phyloP scores from a whole-genome alignment of 2,888 invertebrate species.

The Actias luna region DNA sequence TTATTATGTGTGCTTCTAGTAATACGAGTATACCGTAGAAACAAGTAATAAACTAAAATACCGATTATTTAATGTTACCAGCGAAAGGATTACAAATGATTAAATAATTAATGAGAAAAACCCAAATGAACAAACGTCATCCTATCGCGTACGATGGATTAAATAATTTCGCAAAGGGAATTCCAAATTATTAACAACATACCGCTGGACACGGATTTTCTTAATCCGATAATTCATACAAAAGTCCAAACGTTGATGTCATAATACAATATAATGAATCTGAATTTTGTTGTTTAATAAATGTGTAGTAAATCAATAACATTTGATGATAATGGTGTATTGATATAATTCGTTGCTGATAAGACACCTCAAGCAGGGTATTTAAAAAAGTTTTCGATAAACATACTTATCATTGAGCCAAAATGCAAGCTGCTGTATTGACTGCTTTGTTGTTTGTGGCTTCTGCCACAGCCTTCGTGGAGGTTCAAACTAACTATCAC shows the following conservation, averaged over 20 bases:
- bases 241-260: background rate
- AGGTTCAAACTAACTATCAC: slow-evolving; percentile 41
- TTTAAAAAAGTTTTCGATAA: slow-evolving; percentile 1
- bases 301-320: background rate
- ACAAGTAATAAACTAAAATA: no score
- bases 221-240: background rate
- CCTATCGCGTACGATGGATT: background rate
- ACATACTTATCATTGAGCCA: slow-evolving; percentile 12
- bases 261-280: background rate
- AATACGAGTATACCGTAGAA: no score
- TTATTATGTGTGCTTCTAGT: no score
- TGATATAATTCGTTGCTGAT: background rate
- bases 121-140: background rate
- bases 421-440: slow-evolving; percentile 35
- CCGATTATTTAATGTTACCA: no score
- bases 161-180: background rate
- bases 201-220: background rate
- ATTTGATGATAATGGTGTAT: background rate
- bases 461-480: slow-evolving; percentile 29
- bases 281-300: background rate
- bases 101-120: background rate
- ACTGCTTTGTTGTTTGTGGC: slow-evolving; percentile 30
- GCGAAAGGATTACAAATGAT: background rate
- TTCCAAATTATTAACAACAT: background rate
- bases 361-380: slow-evolving; percentile 17